Base-by-base conservation (phyloP, 2,888 invertebrate species). In the Tiliacea aurago region DNA sequence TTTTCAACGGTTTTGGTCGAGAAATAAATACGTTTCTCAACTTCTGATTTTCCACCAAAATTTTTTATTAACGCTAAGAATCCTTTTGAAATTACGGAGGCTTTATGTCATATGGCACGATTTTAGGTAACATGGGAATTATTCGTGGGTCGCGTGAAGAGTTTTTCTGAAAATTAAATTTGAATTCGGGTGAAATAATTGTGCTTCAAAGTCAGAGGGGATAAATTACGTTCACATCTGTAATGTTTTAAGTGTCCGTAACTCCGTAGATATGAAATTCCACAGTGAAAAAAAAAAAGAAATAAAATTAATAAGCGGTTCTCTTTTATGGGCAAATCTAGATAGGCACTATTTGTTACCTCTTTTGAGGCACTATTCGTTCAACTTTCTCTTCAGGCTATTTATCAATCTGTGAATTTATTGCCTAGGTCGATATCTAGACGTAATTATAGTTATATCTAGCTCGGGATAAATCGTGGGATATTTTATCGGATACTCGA, bases 401-500 rank as follows among this genome's bases (percentile, higher is more conserved):
- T 85, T 80, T 80, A 85, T 85, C 72, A 82, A 64, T 47, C 23
- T 33, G 51, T 33, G 53, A 73, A 85, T 85, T 84, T 85, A 85
- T 85, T 62, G 51, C 56, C 53, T 64, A 56, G 45, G 56, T 71
- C 77, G 70, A 68, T 72, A 65, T 63, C 59, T 55, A 77, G 63
- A 71, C 64, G 61, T 76, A 73, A 81, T 83, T 81, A 73, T 83
- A 73, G 73, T 85, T 81, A 70, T 64, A 75, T 59, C 53, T 56
- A 51, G n/a, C 49, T 68, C 9, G 9, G 59, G 67, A 76, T 84
- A 80, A 70, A 66, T 69, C 66, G 72, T 78, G 67, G 53, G 72
- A 74, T 64, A 64, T 69, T 55, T 63, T 23, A 67, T 49, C 72
- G 81, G 81, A 72, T 65, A 66, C 71, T 56, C 47, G 61, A 59